Conservation (phyloP, 2,113 vertebrate genomes). For the Melanerpes aurifrons region DNA sequence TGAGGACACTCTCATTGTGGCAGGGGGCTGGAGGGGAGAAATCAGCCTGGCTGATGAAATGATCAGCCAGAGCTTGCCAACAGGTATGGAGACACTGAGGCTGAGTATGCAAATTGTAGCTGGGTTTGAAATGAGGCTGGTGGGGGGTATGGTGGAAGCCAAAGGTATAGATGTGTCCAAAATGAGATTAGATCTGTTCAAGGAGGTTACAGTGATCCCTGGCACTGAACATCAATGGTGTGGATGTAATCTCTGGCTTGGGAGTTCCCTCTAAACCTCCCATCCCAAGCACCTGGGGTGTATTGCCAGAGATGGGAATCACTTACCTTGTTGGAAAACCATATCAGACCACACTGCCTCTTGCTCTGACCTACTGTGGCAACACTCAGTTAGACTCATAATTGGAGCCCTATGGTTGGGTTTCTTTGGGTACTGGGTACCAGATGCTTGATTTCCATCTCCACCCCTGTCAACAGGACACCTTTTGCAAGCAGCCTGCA, state of each 20-base stretch:
- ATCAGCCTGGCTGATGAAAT: neutral
- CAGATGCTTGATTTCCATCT: neutral
- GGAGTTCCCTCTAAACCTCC: neutral
- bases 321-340: neutral
- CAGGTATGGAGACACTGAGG: neutral
- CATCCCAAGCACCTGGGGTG: neutral
- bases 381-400: neutral
- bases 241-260: conserved; percentile 19
- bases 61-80: neutral
- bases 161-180: neutral
- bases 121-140: neutral
- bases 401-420: neutral
- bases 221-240: neutral
- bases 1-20: neutral
- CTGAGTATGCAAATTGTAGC: neutral
- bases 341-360: neutral
- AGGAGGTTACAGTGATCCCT: neutral
- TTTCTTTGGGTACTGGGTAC: neutral
- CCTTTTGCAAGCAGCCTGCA: neutral
- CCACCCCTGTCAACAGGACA: neutral
- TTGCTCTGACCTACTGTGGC: neutral
- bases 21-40: neutral
- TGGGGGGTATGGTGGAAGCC: neutral
- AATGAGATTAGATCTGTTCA: neutral
- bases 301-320: neutral